Conservation (phyloP, 1,140 invertebrate genomes). For the Popillia japonica region DNA sequence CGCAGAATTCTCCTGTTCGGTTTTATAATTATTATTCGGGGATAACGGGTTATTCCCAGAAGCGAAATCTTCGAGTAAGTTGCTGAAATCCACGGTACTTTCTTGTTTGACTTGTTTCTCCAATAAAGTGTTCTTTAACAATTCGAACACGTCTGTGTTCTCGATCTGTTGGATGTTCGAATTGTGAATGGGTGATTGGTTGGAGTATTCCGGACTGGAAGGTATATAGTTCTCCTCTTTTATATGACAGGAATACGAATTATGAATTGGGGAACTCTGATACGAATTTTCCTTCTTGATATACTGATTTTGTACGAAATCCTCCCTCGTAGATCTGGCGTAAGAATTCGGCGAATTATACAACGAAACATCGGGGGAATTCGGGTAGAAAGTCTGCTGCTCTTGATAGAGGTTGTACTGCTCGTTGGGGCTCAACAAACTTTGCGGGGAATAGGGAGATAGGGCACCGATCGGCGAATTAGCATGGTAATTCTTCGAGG, state of each 20-base stretch:
- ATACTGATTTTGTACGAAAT: slow-evolving; percentile 49
- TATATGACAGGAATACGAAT: slow-evolving; percentile 48
- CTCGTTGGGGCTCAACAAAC: slow-evolving; percentile 55
- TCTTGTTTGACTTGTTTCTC: slow-evolving; percentile 55
- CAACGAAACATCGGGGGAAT: slow-evolving; percentile 56
- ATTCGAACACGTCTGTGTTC: slow-evolving; percentile 37
- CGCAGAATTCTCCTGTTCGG: neutral
- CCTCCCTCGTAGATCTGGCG: slow-evolving; percentile 52
- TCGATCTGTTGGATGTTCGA: slow-evolving; percentile 8
- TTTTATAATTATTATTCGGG: slow-evolving; percentile 39
- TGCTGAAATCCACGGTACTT: slow-evolving; percentile 57
- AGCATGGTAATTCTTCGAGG: slow-evolving; percentile 49
- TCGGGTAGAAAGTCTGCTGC: slow-evolving; percentile 55
- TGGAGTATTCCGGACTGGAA: slow-evolving; percentile 13
- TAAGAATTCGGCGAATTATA: slow-evolving; percentile 56
- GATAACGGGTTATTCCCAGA: neutral
- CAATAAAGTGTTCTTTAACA: slow-evolving; percentile 32
- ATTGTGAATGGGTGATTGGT: neutral
- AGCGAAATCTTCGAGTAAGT: slow-evolving; percentile 62
- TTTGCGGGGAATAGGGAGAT: slow-evolving; percentile 54
- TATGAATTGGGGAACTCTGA: slow-evolving; percentile 44
- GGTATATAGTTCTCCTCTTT: slow-evolving; percentile 60
- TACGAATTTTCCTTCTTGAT: slow-evolving; percentile 53
- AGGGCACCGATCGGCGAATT: slow-evolving; percentile 47
- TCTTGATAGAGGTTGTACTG: slow-evolving; percentile 46